A percentile compares a stretch with the other conserved stretches of the same genome.
phyloP scores from a whole-genome alignment of 2,113 vertebrate species.

The Calyptomena viridis region DNA sequence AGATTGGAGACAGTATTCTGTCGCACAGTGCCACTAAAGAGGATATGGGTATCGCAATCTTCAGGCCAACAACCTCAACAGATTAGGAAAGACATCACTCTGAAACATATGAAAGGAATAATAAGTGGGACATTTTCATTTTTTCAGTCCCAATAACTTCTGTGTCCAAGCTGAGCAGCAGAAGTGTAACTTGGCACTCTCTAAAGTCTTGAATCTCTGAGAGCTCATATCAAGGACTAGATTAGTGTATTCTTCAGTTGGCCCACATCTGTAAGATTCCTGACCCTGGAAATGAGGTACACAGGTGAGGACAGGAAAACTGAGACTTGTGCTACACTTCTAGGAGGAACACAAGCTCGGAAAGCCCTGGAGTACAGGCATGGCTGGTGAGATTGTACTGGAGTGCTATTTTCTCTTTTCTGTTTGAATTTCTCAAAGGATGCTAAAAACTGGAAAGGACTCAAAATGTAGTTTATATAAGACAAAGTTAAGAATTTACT shows the following conservation, averaged over 20 bases:
- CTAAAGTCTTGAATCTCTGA: neutral
- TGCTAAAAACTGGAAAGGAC: neutral
- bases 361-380: neutral
- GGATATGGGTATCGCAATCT: neutral
- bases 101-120: neutral
- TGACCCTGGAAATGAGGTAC: neutral
- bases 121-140: neutral
- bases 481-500: neutral
- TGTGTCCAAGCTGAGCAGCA: neutral
- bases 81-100: neutral
- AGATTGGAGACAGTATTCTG: neutral
- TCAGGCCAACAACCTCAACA: neutral
- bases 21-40: neutral
- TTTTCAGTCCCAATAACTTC: neutral
- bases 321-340: neutral
- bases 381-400: neutral
- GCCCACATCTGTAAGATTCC: neutral
- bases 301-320: neutral
- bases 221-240: neutral
- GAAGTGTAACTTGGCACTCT: neutral
- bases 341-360: neutral
- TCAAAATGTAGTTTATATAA: constrained; percentile 39
- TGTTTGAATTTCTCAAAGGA: neutral
- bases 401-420: neutral
- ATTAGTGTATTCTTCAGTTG: neutral